A percentile compares a stretch with the other conserved stretches of the same genome.
Conservation (phyloP, 92 coral and sea anemone species). For the Porites lobata region DNA sequence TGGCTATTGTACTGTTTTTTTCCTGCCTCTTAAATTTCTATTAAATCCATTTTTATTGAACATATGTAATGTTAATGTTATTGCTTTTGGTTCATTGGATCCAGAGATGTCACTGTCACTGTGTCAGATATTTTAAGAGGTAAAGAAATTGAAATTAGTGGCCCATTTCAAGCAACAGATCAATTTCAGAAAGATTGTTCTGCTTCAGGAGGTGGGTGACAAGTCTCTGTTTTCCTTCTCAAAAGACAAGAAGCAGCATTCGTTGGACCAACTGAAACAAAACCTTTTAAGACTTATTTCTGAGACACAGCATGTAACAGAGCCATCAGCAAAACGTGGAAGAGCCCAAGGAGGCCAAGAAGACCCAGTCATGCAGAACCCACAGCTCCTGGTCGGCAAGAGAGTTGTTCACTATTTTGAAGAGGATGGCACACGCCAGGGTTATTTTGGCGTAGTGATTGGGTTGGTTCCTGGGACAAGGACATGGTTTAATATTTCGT, state of each 20-base stretch:
- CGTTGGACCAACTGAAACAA: slow-evolving; percentile 27
- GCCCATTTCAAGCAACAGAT: slow-evolving; percentile 50
- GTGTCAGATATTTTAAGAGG: slow-evolving; percentile 20
- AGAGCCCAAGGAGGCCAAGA: slow-evolving; percentile 31
- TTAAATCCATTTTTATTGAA: not conserved
- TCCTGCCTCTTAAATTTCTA: not conserved
- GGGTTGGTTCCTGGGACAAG: slow-evolving; percentile 44
- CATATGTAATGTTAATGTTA: not conserved
- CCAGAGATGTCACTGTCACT: no score
- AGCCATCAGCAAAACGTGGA: slow-evolving; percentile 18
- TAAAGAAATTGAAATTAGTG: slow-evolving; percentile 25
- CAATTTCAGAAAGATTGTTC: slow-evolving; percentile 41
- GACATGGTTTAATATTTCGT: slow-evolving; percentile 38
- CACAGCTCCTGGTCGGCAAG: slow-evolving; percentile 58
- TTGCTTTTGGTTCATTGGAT: slow-evolving; percentile 22
- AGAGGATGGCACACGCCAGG: slow-evolving; percentile 51
- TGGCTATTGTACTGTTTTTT: not conserved
- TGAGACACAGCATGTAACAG: slow-evolving; percentile 23
- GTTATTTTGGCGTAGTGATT: slow-evolving; percentile 21
- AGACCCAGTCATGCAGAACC: slow-evolving; percentile 40
- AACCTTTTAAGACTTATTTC: slow-evolving; percentile 25
- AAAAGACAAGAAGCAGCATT: slow-evolving; percentile 40
- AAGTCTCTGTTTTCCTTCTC: slow-evolving; percentile 28
- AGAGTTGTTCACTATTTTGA: slow-evolving; percentile 55
- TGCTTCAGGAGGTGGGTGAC: slow-evolving; percentile 22